Evolutionary conservation across 2,888 invertebrate genomes (phyloP).

Genomic region (Doris montereyensis): DNA sequence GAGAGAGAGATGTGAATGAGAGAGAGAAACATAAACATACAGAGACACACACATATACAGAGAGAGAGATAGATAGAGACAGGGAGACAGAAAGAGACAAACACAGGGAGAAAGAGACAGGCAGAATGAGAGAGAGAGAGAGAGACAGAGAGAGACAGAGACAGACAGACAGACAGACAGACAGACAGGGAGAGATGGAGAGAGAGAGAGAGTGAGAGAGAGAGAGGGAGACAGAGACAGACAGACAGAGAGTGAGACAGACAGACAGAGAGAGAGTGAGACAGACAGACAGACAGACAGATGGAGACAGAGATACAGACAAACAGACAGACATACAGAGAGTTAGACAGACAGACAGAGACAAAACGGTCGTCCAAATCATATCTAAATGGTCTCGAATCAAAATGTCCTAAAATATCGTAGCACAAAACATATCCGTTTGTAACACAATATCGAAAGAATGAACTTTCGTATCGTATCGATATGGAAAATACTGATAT

Average conservation of each 20-base stretch:
- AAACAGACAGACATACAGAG: not conserved
- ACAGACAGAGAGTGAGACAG: not conserved
- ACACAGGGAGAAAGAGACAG: not conserved
- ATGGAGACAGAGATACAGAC: not conserved
- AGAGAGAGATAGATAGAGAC: not conserved
- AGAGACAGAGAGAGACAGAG: not conserved
- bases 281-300: no score
- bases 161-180: no score
- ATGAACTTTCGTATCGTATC: no score
- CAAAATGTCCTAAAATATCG: no score
- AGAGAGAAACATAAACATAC: not conserved
- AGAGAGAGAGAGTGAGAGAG: no score
- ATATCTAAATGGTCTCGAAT: no score
- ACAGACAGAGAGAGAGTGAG: not conserved
- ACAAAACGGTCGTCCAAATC: no score
- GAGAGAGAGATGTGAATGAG: not conserved
- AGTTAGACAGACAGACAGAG: not conserved
- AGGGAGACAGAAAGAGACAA: not conserved
- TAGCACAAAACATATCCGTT: no score
- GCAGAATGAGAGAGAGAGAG: not conserved
- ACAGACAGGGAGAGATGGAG: no score
- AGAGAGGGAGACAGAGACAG: no score
- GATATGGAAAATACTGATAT: no score
- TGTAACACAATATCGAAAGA: no score
- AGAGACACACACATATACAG: not conserved